These are phyloP conservation scores for Dascillus cervinus DNA, from an alignment of 2,888 invertebrate genomes.

Conservation along the genomic window DNA sequence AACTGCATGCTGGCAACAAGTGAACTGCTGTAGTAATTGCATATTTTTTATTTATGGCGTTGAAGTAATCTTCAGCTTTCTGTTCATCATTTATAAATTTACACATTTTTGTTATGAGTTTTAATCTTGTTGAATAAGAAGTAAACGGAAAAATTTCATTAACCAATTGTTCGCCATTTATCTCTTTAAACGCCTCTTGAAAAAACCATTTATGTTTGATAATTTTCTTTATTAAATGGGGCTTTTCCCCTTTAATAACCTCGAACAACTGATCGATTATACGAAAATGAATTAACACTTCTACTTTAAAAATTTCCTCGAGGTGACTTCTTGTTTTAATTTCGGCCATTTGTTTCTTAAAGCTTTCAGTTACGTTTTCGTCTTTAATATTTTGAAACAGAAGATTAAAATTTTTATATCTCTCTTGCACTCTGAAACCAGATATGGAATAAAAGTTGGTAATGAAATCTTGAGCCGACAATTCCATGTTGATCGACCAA, in stretches of 20 bases:
- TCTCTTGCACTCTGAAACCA: constrained; percentile 7
- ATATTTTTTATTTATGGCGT: constrained; percentile 6
- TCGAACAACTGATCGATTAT: constrained; percentile 7
- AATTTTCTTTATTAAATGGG: constrained; percentile 9
- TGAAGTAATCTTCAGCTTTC: constrained; percentile 7
- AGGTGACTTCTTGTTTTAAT: constrained; percentile 8
- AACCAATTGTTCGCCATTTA: constrained; percentile 6
- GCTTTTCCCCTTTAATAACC: constrained; percentile 10
- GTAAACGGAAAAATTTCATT: constrained; percentile 4
- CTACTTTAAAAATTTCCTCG: constrained; percentile 13
- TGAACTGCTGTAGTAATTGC: constrained; percentile 7
- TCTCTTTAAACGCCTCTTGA: constrained; percentile 2
- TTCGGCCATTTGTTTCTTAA: constrained; percentile 5
- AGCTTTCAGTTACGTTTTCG: constrained; percentile 1
- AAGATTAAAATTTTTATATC: constrained; percentile 7
- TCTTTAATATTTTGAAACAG: constrained; percentile 5
- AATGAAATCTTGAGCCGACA: constrained; percentile 4
- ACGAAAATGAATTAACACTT: constrained; percentile 10
- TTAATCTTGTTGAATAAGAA: constrained; percentile 8
- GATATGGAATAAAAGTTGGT: constrained; percentile 5
- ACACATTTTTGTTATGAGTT: constrained; percentile 8
- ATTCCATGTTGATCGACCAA: too few species aligned
- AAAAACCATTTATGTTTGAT: constrained; percentile 13
- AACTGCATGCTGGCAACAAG: constrained; percentile 8
- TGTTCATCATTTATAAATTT: constrained; percentile 4